Evolutionary conservation across 2,797 vertebrate genomes (phyloP), one percentile per base, ranked within the genome.

Genomic region (Staurois parvus): DNA sequence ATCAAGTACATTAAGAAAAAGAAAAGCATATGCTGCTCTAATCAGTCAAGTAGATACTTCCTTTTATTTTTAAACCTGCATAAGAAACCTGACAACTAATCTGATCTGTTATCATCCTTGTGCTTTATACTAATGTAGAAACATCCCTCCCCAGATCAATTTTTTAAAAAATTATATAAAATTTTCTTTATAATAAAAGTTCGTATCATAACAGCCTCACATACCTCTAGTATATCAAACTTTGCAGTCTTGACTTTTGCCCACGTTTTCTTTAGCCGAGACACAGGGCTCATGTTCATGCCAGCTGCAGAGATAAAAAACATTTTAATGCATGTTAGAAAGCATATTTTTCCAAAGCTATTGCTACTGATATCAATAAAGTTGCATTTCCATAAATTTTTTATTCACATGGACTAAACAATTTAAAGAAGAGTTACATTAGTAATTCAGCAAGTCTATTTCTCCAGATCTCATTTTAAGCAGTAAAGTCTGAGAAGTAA

Each of bases 241-340:
- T 99, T 99, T 0, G 96, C 97, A 0, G 96, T 99, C 92, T 99
- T 99, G 81, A 98, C 96, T 94, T 97, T 98, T 75, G 94, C 95
- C 98, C 98, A 99, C 1, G 97, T 99, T 92, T 98, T 99, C 93
- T 97, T 99, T 85, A 99, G 93, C 29, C 98, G 94, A 4, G 98
- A 98, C 67, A 99, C 98, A 0, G 98, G 96, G 88, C 95, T 98
- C 97, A 98, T 98, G 87, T 98, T 99, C 98, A 99, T 97, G 66
- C 98, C 98, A 91, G 98, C 98, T 99, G 79, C 37, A 17, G 0
- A 2, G 72, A 21, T 0, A 12, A 0, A 72, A 68, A 66, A 76
- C 10, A 76, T 11, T 7, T 1, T 28, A 37, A n/a, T 4, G 28
- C 11, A 40, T 40, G 19, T 59, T 40, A 72, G 52, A 72, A 9